Evolutionary conservation across 2,797 vertebrate genomes (phyloP).

Genomic region (Amblyraja radiata): DNA sequence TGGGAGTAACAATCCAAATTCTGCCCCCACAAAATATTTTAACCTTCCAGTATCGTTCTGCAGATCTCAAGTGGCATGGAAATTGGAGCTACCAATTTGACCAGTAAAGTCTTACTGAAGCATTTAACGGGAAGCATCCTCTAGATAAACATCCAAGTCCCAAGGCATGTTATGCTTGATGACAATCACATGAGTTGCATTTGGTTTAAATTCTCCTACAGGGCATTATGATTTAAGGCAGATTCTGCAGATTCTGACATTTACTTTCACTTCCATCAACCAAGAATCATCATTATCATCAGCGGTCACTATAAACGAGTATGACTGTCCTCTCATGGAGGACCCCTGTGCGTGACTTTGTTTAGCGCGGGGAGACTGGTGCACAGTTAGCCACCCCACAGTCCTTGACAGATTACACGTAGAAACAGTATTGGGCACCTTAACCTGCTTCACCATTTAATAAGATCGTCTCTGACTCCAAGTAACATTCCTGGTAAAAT

Average conservation of each 20-base stretch:
- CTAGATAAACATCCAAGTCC: background rate
- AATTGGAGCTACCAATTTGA: background rate
- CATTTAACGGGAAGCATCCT: background rate
- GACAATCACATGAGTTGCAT: too few species aligned
- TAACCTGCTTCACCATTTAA: too few species aligned
- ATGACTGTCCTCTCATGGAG: too few species aligned
- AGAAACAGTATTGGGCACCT: too few species aligned
- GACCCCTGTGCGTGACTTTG: too few species aligned
- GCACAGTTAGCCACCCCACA: too few species aligned
- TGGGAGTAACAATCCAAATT: too few species aligned
- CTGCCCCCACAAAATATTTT: background rate
- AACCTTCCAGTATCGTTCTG: background rate
- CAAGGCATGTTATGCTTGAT: background rate
- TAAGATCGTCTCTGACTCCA: too few species aligned
- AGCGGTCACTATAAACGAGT: too few species aligned
- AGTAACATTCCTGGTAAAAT: too few species aligned
- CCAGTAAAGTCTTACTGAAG: background rate
- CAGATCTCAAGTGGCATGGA: background rate
- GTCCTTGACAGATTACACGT: too few species aligned
- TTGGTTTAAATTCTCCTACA: background rate
- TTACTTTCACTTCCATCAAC: background rate
- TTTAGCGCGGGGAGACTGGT: too few species aligned
- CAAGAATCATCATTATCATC: background rate
- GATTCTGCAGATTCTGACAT: background rate
- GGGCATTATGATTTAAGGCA: background rate